phyloP scores from a whole-genome alignment of 2,797 vertebrate species.

The Chaetodon trifasciatus region DNA sequence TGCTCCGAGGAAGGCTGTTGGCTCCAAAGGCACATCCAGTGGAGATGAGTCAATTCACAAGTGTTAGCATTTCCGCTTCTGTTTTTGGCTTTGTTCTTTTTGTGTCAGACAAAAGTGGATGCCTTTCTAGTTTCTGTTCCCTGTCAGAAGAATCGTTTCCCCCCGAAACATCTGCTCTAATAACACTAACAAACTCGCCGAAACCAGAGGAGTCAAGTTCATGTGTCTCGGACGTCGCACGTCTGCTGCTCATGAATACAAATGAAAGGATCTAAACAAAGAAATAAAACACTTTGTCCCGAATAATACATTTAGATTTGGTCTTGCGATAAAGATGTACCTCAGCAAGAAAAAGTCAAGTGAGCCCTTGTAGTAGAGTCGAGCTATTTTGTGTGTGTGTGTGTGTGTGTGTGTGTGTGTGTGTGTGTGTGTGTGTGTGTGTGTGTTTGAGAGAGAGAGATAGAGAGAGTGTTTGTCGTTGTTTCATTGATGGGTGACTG shows the following conservation, averaged over 20 bases:
- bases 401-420: neutral
- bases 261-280: neutral
- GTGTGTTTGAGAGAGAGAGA: too few relatives aligned
- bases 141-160: slow-evolving; percentile 57
- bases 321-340: neutral
- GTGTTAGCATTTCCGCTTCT: slow-evolving; percentile 69
- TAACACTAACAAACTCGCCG: slow-evolving; percentile 23
- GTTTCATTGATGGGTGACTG: slow-evolving; percentile 43
- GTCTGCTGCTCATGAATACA: neutral
- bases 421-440: slow-evolving; percentile 5
- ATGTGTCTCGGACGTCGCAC: neutral
- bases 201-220: slow-evolving; percentile 15
- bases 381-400: neutral
- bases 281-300: neutral
- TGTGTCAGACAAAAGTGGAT: slow-evolving; percentile 57
- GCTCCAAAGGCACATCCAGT: slow-evolving; percentile 68
- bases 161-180: slow-evolving; percentile 47
- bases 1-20: slow-evolving; percentile 47
- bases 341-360: neutral
- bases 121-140: slow-evolving; percentile 79
- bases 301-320: neutral
- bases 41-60: slow-evolving; percentile 71
- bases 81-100: slow-evolving; percentile 63
- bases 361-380: neutral
- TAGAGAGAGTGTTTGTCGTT: neutral